Evolutionary conservation across 2,888 invertebrate genomes (phyloP), one percentile per base, ranked within the genome.

Genomic region (Linyphia triangularis): DNA sequence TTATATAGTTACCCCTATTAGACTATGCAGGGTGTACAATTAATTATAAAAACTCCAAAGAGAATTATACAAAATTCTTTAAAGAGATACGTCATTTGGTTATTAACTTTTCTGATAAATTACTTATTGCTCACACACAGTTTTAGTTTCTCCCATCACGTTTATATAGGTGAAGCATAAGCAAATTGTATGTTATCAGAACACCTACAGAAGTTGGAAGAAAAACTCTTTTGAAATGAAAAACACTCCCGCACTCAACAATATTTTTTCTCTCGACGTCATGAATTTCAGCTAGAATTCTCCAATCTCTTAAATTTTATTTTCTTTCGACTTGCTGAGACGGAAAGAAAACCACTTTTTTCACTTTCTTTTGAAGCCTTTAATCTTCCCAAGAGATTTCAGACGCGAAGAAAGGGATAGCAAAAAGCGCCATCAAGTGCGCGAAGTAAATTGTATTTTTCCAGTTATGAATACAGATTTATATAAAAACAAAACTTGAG

Each of bases 141-240:
- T n/a, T n/a, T n/a, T n/a, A n/a, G n/a, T n/a, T n/a, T n/a, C n/a
- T n/a, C n/a, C n/a, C n/a, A n/a, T n/a, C n/a, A n/a, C n/a, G n/a
- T n/a, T n/a, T n/a, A 3, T 33, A n/a, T 19, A 67, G 67, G 19
- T 67, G 67, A 7, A 67, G 7, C 16, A 67, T 67, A 10, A 67
- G 67, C 19, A 67, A 67, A 9, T 67, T 67, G 19, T 67, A 67
- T 10, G 67, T n/a, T 19, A 67, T 67, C 33, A 67, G 33, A 33
- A 67, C 67, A 10, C 67, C 67, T 30, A 19, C 33, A n/a, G 67
- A 67, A 10, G 67, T 67, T 3, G 30, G 33, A n/a, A 67, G 67
- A 33, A 67, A 67, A 33, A 9, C 30, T 30, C 22, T 28, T 2
- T n/a, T 67, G 33, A 67, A 67, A 30, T 33, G 33, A 67, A 67